A percentile compares a stretch with the other conserved stretches of the same genome.
phyloP scores from a whole-genome alignment of 2,888 invertebrate genomes.

The Sisyra terminalis region DNA sequence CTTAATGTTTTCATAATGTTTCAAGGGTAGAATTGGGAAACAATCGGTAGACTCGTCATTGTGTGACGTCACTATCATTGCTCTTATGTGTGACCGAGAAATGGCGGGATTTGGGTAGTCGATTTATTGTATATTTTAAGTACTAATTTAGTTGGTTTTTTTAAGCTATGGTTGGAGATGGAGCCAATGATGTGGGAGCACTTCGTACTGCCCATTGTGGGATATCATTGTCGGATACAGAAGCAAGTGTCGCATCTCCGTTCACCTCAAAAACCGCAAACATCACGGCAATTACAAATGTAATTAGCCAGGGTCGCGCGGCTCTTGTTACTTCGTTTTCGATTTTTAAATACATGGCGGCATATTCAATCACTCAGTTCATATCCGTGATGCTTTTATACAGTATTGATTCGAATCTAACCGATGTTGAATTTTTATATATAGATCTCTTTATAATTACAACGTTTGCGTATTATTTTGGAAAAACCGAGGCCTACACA shows the following conservation, averaged over 20 bases:
- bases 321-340: constrained; percentile 94
- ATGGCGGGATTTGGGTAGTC: too few species aligned
- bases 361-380: constrained; percentile 86
- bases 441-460: constrained; percentile 46
- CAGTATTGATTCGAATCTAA: constrained; percentile 41
- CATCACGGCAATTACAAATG: constrained; percentile 66
- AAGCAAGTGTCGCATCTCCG: constrained; percentile 86
- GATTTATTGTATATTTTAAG: background rate
- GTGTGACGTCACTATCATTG: too few species aligned
- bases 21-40: too few species aligned
- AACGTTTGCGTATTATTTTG: constrained; percentile 45
- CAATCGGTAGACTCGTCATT: too few species aligned
- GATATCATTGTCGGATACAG: constrained; percentile 78
- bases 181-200: constrained; percentile 94
- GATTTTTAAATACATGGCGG: constrained; percentile 95
- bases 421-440: constrained; percentile 46
- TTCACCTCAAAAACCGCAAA: constrained; percentile 78
- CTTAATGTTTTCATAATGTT: too few species aligned
- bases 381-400: constrained; percentile 79
- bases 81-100: too few species aligned
- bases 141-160: constrained; percentile 13
- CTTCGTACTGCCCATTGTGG: constrained; percentile 85
- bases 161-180: constrained; percentile 90
- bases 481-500: constrained; percentile 36
- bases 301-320: constrained; percentile 77